Base-by-base conservation (phyloP, 2,888 invertebrate genomes). In the Osedax fenrisi region DNA sequence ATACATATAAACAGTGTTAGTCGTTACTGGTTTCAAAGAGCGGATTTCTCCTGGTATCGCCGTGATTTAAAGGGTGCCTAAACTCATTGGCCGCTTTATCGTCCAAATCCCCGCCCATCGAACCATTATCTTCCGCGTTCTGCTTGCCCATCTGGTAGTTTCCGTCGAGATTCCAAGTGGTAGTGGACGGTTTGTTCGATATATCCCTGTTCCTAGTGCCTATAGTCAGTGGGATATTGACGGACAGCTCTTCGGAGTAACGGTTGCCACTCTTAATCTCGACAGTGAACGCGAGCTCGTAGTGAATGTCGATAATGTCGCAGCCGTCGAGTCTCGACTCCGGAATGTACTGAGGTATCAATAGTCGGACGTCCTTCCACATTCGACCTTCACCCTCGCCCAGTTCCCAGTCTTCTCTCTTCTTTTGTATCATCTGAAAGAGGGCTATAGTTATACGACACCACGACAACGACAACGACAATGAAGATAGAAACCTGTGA, bases 271-370 rank as follows among this genome's bases (percentile, higher is more conserved):
- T 81, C 1, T 80, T 78, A 2, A 83, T 75, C 75, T 84, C 84
- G 10, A 83, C 80, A n/a, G 80, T 76, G 76, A 84, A 83, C 76
- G 81, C 81, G 74, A 84, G 81, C 27, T 79, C 75, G 75, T 84
- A 84, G 3, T 79, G 76, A 69, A 84, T 80, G 72, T 83, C 83
- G 27, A 84, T 84, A 76, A 84, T 82, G 78, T 83, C 83, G 78
- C 84, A 84, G 73, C 79, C 81, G 56, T 83, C 81, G 24, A 84
- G 78, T 3, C 79, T 78, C 0, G 83, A 81, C 77, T 84, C 84
- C 0, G 84, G 84, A 25, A 83, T 81, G 77, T 83, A 84, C 0
- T 83, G 82, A 2, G 84, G 84, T 10, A 84, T 80, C 3, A 81
- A 77, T 2, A 84, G 77, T 13, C 82, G 79, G 0, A 83, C 82